Percentiles rank a stretch among this genome's conserved stretches.
Evolutionary conservation across 2,113 vertebrate species (phyloP).

Genomic region (Laticauda laticaudata): DNA sequence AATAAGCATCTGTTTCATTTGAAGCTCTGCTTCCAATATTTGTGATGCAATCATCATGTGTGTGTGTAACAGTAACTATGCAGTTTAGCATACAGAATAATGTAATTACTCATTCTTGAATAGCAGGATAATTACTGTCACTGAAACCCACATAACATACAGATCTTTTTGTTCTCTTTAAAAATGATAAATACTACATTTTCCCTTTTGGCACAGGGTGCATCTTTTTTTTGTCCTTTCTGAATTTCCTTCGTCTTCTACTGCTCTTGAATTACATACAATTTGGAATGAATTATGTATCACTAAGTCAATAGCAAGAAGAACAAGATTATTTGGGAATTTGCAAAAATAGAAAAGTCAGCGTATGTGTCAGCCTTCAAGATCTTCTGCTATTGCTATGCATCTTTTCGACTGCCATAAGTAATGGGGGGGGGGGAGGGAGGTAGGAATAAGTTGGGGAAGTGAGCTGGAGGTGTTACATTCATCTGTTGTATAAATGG

Average conservation of each 20-base stretch:
- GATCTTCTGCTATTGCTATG: too few relatives aligned
- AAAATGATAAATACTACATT: conserved; percentile 62
- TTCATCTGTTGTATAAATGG: too few relatives aligned
- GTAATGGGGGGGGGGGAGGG: too few relatives aligned
- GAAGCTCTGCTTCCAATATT: conserved; percentile 38
- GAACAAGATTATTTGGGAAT: conserved; percentile 40
- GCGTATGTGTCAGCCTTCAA: too few relatives aligned
- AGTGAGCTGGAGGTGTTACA: too few relatives aligned
- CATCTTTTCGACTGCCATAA: too few relatives aligned
- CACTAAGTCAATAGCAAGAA: conserved; percentile 10
- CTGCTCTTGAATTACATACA: conserved; percentile 22
- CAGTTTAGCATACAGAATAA: conserved; percentile 54
- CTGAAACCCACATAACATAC: conserved; percentile 60
- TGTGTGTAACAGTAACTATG: conserved; percentile 24
- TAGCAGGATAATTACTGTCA: conserved; percentile 60
- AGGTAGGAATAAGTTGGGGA: too few relatives aligned
- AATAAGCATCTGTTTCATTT: conserved; percentile 37
- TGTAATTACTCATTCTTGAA: conserved; percentile 63
- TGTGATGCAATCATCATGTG: not conserved
- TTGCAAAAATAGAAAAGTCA: conserved; percentile 16
- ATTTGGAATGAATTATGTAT: conserved; percentile 51
- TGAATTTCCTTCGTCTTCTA: conserved; percentile 32
- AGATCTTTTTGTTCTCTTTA: conserved; percentile 65
- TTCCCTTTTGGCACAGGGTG: conserved; percentile 52
- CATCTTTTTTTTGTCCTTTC: conserved; percentile 42